Evolutionary conservation across 2,113 vertebrate species (phyloP), one percentile per base, ranked within the genome.

Genomic region (Antennarius striatus): DNA sequence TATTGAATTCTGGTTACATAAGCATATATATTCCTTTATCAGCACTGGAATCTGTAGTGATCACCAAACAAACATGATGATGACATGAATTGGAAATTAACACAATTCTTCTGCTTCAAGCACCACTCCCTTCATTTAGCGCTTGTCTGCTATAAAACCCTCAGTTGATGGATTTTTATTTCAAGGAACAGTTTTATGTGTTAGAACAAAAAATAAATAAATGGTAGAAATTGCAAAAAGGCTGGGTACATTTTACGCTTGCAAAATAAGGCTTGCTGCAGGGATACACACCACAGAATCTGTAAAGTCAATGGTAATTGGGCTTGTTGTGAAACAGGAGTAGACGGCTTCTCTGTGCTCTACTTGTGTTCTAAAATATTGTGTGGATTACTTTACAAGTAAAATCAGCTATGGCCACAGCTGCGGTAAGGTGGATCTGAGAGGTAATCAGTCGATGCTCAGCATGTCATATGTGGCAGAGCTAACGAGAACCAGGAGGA

Each of bases 401-500:
- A 32, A 50, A 64, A 83, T 77, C 63, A 64, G 60, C n/a, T 51
- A 49, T 60, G 73, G 22, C 22, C 22, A 22, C n/a, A 10, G 69
- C 67, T 59, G 64, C 45, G 10, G 40, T 28, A 22, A 48, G 53
- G 49, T 68, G 68, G 71, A 77, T 65, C 45, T 68, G 56, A 75
- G 57, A 17, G 46, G 11, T 42, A 73, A 68, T 47, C 70, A 76
- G 50, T 36, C n/a, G 5, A 58, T 61, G 68, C 71, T 61, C 74
- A 51, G 67, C 59, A 48, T 52, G 42, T 63, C 58, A 64, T 58
- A 42, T 69, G 72, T 68, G 71, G 66, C 79, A 81, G 60, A 86
- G 75, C 64, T 73, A 77, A 77, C 46, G 42, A 52, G 68, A 86
- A 83, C 84, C 86, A 83, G 75, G 73, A 79, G 80, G 77, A 82